Conservation (phyloP, 2,888 invertebrate species). For the Aphodius sticticus region DNA sequence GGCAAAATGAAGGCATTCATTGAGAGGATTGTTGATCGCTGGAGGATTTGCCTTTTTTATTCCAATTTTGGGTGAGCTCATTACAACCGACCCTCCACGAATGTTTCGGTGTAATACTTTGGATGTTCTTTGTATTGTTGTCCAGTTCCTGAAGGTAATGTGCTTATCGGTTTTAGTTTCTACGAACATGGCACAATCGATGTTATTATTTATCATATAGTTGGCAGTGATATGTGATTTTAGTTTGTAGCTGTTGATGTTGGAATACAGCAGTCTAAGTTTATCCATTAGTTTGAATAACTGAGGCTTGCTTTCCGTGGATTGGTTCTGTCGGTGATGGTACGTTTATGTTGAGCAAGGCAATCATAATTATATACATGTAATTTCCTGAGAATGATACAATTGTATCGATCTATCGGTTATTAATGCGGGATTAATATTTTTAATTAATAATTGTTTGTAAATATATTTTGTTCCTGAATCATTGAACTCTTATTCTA, state of each 20-base stretch:
- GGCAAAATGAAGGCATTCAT: background rate
- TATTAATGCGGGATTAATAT: too few relatives aligned
- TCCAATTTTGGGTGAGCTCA: background rate
- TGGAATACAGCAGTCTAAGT: too few relatives aligned
- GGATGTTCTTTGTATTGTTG: background rate
- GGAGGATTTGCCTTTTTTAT: background rate
- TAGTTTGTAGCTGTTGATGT: background rate
- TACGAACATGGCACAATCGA: background rate
- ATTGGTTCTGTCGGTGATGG: background rate
- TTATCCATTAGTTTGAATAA: background rate
- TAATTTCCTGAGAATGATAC: too few relatives aligned
- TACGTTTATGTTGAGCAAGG: background rate
- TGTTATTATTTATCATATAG: background rate
- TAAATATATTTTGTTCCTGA: too few relatives aligned
- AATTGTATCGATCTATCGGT: too few relatives aligned
- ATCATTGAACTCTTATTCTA: too few relatives aligned
- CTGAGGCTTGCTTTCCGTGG: too few relatives aligned
- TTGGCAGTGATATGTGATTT: background rate
- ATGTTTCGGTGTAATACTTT: background rate
- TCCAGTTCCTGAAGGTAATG: background rate
- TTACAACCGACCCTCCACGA: background rate
- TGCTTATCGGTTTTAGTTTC: background rate
- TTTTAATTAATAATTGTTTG: too few relatives aligned
- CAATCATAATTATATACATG: too few relatives aligned
- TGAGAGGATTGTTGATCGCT: background rate